Evolutionary conservation across 2,888 invertebrate species (phyloP).

Genomic region (Nudaria mundana): DNA sequence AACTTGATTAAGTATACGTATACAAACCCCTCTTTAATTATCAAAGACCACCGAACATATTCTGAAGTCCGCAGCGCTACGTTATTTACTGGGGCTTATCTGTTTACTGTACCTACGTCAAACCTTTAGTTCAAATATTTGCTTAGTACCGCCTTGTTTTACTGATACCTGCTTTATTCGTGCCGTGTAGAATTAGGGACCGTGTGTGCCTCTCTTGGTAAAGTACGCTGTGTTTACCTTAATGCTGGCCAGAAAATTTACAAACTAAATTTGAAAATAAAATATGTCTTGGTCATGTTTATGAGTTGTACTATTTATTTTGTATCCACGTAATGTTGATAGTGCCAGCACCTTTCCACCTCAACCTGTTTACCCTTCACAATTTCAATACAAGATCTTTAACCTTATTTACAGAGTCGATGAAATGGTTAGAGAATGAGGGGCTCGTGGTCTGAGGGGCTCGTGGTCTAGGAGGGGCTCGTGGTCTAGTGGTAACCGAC

Average conservation of each 20-base stretch:
- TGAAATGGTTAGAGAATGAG: too few relatives aligned
- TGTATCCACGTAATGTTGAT: background rate
- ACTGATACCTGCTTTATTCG: slow-evolving; percentile 23
- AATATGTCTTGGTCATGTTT: background rate
- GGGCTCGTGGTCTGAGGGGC: too few relatives aligned
- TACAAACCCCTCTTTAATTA: too few relatives aligned
- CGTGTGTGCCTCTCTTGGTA: background rate
- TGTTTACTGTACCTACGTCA: slow-evolving; percentile 14
- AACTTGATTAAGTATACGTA: too few relatives aligned
- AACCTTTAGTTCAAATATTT: slow-evolving; percentile 25
- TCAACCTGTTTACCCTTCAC: too few relatives aligned
- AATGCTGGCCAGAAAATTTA: background rate
- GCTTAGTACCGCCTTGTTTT: slow-evolving; percentile 20
- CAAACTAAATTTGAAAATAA: background rate
- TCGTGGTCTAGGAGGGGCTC: too few relatives aligned
- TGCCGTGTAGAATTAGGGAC: slow-evolving; percentile 17
- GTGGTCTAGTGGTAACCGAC: too few relatives aligned
- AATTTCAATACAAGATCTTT: too few relatives aligned
- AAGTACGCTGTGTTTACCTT: slow-evolving; percentile 3
- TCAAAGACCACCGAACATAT: slow-evolving; percentile 5
- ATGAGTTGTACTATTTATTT: background rate
- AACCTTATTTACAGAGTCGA: too few relatives aligned
- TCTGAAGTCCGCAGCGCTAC: background rate
- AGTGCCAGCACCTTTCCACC: too few relatives aligned
- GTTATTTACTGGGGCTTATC: slow-evolving; percentile 8